Percentiles rank a stretch among this genome's conserved stretches.
Evolutionary conservation across 1,140 invertebrate genomes (phyloP).

Genomic region (Spodoptera litura): DNA sequence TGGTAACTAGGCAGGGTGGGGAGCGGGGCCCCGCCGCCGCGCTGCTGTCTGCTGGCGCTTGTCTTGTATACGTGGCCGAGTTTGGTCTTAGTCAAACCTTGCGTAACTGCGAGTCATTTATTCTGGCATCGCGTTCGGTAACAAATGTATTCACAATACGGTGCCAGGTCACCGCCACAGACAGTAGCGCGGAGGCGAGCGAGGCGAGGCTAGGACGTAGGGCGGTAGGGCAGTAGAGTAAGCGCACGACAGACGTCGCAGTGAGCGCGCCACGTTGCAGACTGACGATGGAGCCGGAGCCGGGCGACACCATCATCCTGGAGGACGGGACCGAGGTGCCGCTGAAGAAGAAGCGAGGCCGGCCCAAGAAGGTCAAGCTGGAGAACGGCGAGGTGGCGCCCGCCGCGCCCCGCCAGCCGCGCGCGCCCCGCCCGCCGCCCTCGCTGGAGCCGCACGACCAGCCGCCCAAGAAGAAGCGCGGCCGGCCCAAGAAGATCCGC

Average conservation of each 20-base stretch:
- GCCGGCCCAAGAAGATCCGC: constrained; percentile 94
- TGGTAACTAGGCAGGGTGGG: not conserved
- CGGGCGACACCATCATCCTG: constrained; percentile 82
- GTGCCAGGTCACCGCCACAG: not conserved
- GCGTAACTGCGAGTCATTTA: not conserved
- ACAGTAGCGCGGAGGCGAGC: constrained; percentile 4
- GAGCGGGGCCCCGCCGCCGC: not conserved
- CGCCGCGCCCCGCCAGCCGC: constrained; percentile 86
- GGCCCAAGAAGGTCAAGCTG: constrained; percentile 95
- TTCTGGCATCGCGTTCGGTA: constrained; percentile 29
- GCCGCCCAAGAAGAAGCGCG: constrained; percentile 93
- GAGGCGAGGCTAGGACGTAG: not conserved
- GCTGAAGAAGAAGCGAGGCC: constrained; percentile 94
- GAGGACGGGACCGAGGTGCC: constrained; percentile 89
- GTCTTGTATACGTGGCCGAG: not conserved
- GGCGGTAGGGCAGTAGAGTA: constrained; percentile 2
- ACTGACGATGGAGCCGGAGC: constrained; percentile 84
- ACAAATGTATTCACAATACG: constrained; percentile 30
- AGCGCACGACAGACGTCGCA: constrained; percentile 47
- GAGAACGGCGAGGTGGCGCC: constrained; percentile 88
- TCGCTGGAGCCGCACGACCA: constrained; percentile 78
- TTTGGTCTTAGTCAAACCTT: not conserved
- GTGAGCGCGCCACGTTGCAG: constrained; percentile 68
- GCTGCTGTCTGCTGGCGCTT: not conserved
- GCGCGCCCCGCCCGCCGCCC: constrained; percentile 65